phyloP scores from a whole-genome alignment of 1,140 invertebrate genomes.

The Cryptotermes secundus region DNA sequence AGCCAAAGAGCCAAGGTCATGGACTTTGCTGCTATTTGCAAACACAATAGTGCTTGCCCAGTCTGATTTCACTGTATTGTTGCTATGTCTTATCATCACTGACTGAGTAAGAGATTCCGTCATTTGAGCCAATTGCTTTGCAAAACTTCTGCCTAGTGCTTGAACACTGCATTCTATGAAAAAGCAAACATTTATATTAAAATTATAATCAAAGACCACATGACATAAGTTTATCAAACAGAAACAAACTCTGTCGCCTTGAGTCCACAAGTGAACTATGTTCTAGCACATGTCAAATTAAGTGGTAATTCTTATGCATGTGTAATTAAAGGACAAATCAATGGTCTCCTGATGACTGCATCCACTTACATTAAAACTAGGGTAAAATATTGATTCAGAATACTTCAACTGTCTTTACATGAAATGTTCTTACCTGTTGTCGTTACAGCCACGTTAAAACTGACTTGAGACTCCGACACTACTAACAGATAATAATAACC shows the following conservation, averaged over 20 bases:
- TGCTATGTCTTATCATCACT: slow-evolving; percentile 33
- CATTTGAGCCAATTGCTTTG: slow-evolving; percentile 39
- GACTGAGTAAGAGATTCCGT: slow-evolving; percentile 28
- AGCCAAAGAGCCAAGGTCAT: neutral
- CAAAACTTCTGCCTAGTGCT: slow-evolving; percentile 39
- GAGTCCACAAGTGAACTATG: no score
- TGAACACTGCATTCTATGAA: slow-evolving; percentile 46
- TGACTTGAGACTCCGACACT: slow-evolving; percentile 49
- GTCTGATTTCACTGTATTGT: slow-evolving; percentile 35
- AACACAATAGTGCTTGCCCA: slow-evolving; percentile 34
- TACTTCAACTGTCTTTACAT: neutral
- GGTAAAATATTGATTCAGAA: neutral
- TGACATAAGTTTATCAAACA: no score
- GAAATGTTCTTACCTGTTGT: slow-evolving; percentile 45
- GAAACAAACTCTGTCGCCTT: no score
- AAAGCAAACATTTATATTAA: slow-evolving; percentile 26
- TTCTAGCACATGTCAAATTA: no score
- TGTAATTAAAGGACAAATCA: no score
- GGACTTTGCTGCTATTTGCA: slow-evolving; percentile 28
- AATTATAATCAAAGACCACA: no score
- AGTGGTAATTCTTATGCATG: no score
- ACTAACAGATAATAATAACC: slow-evolving; percentile 57
- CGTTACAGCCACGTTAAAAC: slow-evolving; percentile 49
- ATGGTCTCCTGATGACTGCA: neutral
- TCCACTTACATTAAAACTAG: neutral